Evolutionary conservation across 2,113 vertebrate genomes (phyloP).

Genomic region (Emydocephalus ijimae): DNA sequence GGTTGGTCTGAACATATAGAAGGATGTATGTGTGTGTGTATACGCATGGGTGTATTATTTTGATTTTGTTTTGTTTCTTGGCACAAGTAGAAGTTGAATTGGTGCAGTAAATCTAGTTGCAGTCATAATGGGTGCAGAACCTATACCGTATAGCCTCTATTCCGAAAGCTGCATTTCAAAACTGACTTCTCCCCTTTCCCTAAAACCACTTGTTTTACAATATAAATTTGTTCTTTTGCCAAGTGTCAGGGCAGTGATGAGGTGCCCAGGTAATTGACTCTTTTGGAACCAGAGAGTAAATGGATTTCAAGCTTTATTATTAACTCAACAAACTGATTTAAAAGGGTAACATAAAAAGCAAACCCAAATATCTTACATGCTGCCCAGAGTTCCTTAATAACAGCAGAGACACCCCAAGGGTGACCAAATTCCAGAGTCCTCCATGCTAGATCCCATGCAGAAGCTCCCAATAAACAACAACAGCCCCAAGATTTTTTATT

Average conservation of each 20-base stretch:
- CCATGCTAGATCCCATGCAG: background rate
- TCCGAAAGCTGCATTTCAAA: background rate
- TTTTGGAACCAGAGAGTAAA: background rate
- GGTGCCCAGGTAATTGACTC: background rate
- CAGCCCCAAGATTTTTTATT: background rate
- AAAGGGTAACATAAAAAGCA: background rate
- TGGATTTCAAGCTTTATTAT: background rate
- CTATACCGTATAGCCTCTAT: background rate
- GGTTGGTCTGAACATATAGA: conserved; percentile 32
- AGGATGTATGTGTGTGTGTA: background rate
- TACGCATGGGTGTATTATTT: background rate
- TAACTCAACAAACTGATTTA: background rate
- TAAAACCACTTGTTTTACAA: background rate
- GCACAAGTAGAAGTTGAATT: background rate
- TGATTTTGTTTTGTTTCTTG: background rate
- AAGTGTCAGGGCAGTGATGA: background rate
- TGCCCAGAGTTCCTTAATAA: background rate
- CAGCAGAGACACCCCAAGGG: background rate
- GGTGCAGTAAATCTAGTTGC: background rate
- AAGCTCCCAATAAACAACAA: background rate
- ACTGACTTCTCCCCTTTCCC: background rate
- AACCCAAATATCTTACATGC: background rate
- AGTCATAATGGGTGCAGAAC: background rate
- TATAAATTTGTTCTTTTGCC: background rate
- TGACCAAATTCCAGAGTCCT: background rate